Conservation (phyloP, 2,113 vertebrate species). For the Pseudopodoces humilis region DNA sequence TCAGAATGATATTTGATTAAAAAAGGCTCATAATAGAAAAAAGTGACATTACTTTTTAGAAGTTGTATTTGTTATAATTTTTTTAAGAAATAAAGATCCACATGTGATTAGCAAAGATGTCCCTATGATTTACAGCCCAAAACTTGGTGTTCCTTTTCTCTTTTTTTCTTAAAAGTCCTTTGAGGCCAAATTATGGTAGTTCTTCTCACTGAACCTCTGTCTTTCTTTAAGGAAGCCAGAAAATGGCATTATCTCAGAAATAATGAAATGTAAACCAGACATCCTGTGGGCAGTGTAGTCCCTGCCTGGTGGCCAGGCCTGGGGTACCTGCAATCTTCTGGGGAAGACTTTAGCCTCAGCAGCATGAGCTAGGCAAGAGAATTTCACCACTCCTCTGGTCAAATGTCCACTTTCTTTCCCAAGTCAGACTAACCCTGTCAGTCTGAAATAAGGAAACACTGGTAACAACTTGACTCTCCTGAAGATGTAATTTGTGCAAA, state of each 20-base stretch:
- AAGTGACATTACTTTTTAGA: not conserved
- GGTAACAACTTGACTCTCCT: not conserved
- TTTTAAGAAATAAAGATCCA: not conserved
- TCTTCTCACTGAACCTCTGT: not conserved
- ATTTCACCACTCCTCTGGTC: not conserved
- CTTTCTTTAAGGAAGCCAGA: not conserved
- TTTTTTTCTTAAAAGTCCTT: not conserved
- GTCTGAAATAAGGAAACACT: not conserved
- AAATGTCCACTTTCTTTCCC: not conserved
- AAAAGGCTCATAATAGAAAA: not conserved
- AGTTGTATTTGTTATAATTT: not conserved
- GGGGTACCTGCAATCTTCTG: not conserved
- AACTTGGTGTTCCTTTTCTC: not conserved
- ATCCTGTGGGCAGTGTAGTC: not conserved
- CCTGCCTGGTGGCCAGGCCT: not conserved
- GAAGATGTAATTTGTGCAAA: not conserved
- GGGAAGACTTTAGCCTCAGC: not conserved
- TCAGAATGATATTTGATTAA: not conserved
- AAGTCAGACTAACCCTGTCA: not conserved
- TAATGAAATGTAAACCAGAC: not conserved
- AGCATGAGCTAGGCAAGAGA: not conserved
- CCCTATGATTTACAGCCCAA: not conserved
- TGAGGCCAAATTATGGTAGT: not conserved
- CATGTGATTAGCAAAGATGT: not conserved
- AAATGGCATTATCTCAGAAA: not conserved